phyloP scores from a whole-genome alignment of 2,113 vertebrate genomes.

The Gnathonemus longibarbis region DNA sequence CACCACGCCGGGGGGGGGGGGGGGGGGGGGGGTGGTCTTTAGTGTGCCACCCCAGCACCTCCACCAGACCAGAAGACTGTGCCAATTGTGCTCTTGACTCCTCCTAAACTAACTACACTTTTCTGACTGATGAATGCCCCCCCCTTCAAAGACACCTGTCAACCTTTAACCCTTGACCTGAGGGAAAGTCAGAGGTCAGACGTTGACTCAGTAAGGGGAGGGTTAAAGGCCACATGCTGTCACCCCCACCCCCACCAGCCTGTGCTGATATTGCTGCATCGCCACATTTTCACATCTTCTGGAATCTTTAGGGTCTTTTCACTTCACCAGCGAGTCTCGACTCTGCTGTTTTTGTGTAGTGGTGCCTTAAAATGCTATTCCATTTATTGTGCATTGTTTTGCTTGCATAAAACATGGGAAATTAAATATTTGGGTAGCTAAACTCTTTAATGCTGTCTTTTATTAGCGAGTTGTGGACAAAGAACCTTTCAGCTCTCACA shows the following conservation, averaged over 20 bases:
- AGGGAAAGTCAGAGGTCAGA: conserved; percentile 32
- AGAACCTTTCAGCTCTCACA: neutral
- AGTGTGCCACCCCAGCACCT: neutral
- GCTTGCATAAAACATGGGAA: neutral
- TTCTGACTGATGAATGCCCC: conserved; percentile 39
- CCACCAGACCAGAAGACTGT: neutral
- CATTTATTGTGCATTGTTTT: neutral
- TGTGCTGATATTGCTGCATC: neutral
- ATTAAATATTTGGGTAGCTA: neutral
- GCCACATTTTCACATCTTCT: neutral
- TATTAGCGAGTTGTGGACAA: neutral
- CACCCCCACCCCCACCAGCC: neutral
- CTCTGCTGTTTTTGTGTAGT: neutral
- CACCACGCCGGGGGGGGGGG: no score
- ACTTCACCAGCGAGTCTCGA: neutral
- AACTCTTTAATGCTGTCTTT: neutral
- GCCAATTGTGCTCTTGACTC: conserved; percentile 31
- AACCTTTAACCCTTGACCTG: conserved; percentile 52
- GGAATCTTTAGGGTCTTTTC: neutral
- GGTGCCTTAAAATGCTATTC: neutral
- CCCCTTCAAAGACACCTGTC: conserved; percentile 54
- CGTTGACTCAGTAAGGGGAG: conserved; percentile 46
- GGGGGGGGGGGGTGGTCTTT: neutral
- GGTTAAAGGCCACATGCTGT: conserved; percentile 33
- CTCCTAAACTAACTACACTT: conserved; percentile 23